Base-by-base conservation (phyloP, 2,797 vertebrate genomes). In the Buphagus erythrorhynchus region DNA sequence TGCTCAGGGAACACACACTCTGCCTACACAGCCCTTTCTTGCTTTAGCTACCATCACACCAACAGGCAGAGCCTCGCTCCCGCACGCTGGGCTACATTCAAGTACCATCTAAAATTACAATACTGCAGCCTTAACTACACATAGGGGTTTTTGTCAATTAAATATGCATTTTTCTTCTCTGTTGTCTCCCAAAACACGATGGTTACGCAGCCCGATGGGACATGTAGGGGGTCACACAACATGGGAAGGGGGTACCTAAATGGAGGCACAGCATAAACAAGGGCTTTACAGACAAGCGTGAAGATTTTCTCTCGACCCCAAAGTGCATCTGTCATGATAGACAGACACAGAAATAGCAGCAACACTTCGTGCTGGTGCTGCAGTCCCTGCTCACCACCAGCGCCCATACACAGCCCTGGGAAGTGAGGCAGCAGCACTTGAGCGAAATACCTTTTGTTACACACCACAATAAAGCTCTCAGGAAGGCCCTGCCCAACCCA, bases 381-480 rank as follows among this genome's bases (percentile, higher is more conserved):
- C 62, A 91, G 86, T 85, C 68, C 73, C 81, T 85, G 61, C 67
- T 61, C 71, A 82, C 77, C 85, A 74, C 75, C 57, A 28, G 77
- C 5, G 2, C 42, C 79, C 65, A 69, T 28, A 66, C 93, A 85
- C 58, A 73, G 0, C 13, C 57, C 68, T 42, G 59, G 88, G 77
- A 93, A 94, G 58, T 1, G 2, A 16, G 26, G 66, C 85, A 66
- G 65, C 49, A 80, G 74, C 85, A 76, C 78, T 80, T 45, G 18
- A 59, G 63, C 74, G 63, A 77, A 95, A 93, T 46, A 43, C 62
- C 81, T 69, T 95, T 94, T 93, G 93, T 83, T 88, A 76, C 38
- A 14, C 35, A 16, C 55, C 58, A 59, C 63, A 58, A 11, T 14
- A 40, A 52, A 80, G 42, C 54, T 62, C 74, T 26, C 45, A 78